Percentiles rank a stretch among this genome's conserved stretches.
Conservation (phyloP, 1,140 invertebrate species). For the Diploscapter pachys region DNA sequence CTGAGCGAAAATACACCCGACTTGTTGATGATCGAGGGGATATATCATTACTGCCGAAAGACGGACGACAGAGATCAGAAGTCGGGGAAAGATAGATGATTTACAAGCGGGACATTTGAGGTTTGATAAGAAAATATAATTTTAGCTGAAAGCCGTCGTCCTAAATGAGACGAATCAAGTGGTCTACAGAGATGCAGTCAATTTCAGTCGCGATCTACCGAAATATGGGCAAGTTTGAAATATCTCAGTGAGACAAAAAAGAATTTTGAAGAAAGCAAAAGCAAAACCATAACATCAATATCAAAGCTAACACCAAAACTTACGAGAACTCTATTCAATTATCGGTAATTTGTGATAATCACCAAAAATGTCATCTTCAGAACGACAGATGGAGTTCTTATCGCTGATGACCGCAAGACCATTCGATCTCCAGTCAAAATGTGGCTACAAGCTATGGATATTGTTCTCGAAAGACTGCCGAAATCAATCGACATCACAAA, state of each 20-base stretch:
- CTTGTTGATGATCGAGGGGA: no score
- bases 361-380: constrained; percentile 21
- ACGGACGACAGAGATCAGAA: no score
- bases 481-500: constrained; percentile 6
- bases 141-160: constrained; percentile 35
- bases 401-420: constrained; percentile 64
- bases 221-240: constrained; percentile 17
- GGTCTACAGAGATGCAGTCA: neutral
- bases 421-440: constrained; percentile 79
- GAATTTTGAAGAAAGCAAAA: neutral
- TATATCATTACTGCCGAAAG: no score
- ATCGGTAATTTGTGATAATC: no score
- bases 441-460: constrained; percentile 91
- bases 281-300: constrained; percentile 1
- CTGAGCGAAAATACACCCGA: neutral
- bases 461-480: constrained; percentile 79
- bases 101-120: no score
- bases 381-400: constrained; percentile 69
- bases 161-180: constrained; percentile 2
- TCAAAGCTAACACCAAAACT: no score
- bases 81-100: no score
- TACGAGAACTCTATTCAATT: no score
- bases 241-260: constrained; percentile 3
- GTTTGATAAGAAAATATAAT: neutral
- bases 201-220: constrained; percentile 16